These are phyloP conservation scores for Thecocarcelia acutangulata DNA, from an alignment of 2,888 invertebrate species.

Conservation along the genomic window DNA sequence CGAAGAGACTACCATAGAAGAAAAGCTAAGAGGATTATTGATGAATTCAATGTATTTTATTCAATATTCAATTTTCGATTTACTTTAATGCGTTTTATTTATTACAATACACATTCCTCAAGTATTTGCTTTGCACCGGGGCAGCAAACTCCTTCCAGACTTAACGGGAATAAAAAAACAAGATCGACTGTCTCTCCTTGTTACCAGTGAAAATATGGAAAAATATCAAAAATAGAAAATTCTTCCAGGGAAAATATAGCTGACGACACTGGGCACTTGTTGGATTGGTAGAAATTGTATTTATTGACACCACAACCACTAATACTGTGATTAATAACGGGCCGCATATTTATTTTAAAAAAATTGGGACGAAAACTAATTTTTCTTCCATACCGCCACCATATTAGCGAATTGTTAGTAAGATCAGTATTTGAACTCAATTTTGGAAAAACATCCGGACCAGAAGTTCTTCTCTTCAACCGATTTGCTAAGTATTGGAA, in stretches of 20 bases:
- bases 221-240: not conserved
- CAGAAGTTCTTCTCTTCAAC: conserved; percentile 30
- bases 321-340: too few species aligned
- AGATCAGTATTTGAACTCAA: conserved; percentile 9
- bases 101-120: conserved; percentile 9
- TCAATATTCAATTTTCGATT: not conserved
- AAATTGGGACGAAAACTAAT: not conserved
- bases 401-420: conserved; percentile 30
- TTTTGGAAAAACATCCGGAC: conserved; percentile 31
- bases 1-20: not conserved
- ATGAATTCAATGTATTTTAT: not conserved
- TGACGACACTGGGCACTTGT: too few species aligned
- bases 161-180: not conserved
- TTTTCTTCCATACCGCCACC: conserved; percentile 1
- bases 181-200: not conserved
- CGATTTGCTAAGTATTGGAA: conserved; percentile 30
- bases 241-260: too few species aligned
- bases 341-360: too few species aligned
- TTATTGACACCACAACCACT: too few species aligned
- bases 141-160: not conserved
- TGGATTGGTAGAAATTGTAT: too few species aligned
- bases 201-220: not conserved
- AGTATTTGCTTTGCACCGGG: too few species aligned
- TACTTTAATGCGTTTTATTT: not conserved
- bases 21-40: conserved; percentile 9